Conservation (phyloP, 1,140 invertebrate species). For the Achatina immaculata region DNA sequence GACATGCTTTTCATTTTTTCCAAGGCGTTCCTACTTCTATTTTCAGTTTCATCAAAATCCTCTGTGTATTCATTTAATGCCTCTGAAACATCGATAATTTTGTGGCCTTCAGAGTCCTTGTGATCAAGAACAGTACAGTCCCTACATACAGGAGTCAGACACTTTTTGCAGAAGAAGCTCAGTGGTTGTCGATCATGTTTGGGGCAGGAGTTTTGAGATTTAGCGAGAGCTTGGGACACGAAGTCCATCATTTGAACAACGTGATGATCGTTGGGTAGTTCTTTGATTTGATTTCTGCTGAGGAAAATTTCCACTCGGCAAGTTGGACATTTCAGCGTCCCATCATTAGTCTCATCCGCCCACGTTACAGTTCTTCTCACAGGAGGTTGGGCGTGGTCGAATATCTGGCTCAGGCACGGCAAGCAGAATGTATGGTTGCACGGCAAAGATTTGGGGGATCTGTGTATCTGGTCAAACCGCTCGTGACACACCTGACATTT, state of each 20-base stretch:
- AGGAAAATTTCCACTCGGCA: conserved; percentile 64
- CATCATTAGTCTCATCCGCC: conserved; percentile 56
- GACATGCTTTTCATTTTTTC: conserved; percentile 58
- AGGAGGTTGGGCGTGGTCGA: conserved; percentile 58
- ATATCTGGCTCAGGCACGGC: conserved; percentile 60
- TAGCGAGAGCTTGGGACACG: conserved; percentile 51
- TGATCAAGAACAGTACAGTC: conserved; percentile 69
- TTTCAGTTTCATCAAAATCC: conserved; percentile 58
- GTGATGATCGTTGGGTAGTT: conserved; percentile 62
- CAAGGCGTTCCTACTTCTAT: conserved; percentile 54
- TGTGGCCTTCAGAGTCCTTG: conserved; percentile 62
- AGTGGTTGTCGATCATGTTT: conserved; percentile 66
- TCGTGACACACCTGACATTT: conserved; percentile 63
- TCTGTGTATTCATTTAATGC: conserved; percentile 57
- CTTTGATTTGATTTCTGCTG: conserved; percentile 55
- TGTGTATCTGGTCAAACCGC: conserved; percentile 55
- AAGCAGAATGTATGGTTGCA: conserved; percentile 66
- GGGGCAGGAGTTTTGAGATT: conserved; percentile 59
- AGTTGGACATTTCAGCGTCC: conserved; percentile 64
- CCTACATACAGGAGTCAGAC: conserved; percentile 61
- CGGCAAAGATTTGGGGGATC: conserved; percentile 60
- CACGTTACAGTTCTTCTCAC: conserved; percentile 45
- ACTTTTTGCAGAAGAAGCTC: conserved; percentile 67
- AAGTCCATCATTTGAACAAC: conserved; percentile 69
- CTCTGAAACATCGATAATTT: conserved; percentile 60